Evolutionary conservation across 35 echinoderm and acorn worm species (phyloP), one percentile per base, ranked within the genome.

Genomic region (Eucidaris tribuloides): DNA sequence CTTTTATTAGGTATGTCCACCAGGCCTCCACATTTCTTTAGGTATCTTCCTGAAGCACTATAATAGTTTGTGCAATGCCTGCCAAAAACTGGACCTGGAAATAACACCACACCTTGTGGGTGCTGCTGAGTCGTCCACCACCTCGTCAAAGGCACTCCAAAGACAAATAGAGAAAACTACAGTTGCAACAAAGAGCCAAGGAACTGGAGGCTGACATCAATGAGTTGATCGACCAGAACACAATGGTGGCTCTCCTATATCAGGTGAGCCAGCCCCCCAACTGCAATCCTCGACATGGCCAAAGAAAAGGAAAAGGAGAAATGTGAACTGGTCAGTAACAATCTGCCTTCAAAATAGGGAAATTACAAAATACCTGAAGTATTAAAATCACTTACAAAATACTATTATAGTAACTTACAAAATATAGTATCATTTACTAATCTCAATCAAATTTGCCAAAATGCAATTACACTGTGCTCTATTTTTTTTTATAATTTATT

Each of bases 191-290:
- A 25, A 84, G 28, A 45, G 59, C 82, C 34, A 46, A 42, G 82
- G 18, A 84, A 55, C 33, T 61, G 49, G 80, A 82, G n/a, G 80
- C 58, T 18, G 52, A 82, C 45, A 44, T 81, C 31, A 50, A 61
- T 32, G 79, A 81, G 24, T 32, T 50, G 24, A 50, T 50, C 45
- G 20, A 14, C 3, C 29, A 81, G 79, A 54, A 61, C 54, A 81
- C 29, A 44, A 55, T 5, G 29, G 15, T 57, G 45, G 79, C 17
- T 50, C 55, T 5, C 45, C 36, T 61, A 50, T 52, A 81, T 4
- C 45, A 81, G 14, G n/a, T n/a, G n/a, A n/a, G 54, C 46, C 31
- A 50, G n/a, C 3, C 76, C 46, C 54, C 46, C 2, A 25, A 9
- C 2, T 14, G 58, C 55, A 5, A 55, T 55, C 31, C 2, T 50